phyloP scores from a whole-genome alignment of 2,113 vertebrate genomes.

The Xenotilapia longispinis region DNA sequence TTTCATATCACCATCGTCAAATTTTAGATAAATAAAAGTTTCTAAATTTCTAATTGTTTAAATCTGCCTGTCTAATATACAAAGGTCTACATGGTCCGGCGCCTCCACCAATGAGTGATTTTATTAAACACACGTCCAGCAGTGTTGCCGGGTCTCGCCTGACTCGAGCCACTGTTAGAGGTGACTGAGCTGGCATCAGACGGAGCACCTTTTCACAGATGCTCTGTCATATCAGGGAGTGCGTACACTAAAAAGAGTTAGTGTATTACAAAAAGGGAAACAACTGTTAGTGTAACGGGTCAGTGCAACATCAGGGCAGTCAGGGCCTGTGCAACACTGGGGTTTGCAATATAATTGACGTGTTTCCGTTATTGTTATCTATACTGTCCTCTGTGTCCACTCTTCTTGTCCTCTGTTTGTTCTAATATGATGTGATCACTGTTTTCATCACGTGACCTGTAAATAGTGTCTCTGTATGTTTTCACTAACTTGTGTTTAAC shows the following conservation, averaged over 20 bases:
- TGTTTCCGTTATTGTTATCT: not conserved
- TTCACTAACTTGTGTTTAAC: not conserved
- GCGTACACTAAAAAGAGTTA: rapidly evolving
- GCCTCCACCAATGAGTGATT: no score
- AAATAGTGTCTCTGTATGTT: not conserved
- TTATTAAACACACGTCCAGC: no score
- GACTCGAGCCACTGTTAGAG: no score
- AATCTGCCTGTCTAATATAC: no score
- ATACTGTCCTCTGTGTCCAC: not conserved
- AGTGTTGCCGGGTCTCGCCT: no score
- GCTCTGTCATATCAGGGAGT: not conserved
- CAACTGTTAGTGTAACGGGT: not conserved
- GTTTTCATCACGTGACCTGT: not conserved
- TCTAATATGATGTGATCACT: not conserved
- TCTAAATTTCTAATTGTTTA: no score
- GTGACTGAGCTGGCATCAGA: no score
- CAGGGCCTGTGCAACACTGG: not conserved
- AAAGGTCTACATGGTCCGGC: no score
- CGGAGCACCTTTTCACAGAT: no score
- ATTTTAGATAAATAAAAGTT: no score
- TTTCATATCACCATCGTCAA: no score
- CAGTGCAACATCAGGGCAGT: not conserved
- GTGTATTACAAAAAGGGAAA: not conserved
- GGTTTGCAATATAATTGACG: not conserved
- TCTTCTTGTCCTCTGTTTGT: not conserved